These are phyloP conservation scores for Cirrhinus molitorella DNA, from an alignment of 2,797 vertebrate genomes.

Conservation along the genomic window DNA sequence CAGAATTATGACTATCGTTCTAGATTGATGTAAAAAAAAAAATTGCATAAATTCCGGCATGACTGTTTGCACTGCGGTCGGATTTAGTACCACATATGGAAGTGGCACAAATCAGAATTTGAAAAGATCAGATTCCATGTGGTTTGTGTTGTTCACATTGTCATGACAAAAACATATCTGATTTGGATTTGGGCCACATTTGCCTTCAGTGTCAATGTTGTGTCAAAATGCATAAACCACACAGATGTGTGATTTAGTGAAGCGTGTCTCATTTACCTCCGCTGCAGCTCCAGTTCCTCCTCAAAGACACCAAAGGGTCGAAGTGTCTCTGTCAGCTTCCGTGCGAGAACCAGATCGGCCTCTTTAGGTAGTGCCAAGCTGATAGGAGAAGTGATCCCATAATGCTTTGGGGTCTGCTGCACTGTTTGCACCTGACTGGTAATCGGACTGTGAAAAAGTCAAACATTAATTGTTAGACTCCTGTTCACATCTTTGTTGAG, in stretches of 20 bases:
- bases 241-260: background rate
- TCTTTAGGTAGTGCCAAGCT: slow-evolving; percentile 87
- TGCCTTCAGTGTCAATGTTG: too few species aligned
- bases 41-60: too few species aligned
- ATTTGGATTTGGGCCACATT: too few species aligned
- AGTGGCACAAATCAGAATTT: too few species aligned
- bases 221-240: background rate
- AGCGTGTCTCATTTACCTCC: slow-evolving; percentile 75
- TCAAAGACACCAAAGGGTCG: slow-evolving; percentile 88
- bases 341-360: slow-evolving; percentile 83
- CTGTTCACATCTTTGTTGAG: background rate
- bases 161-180: too few species aligned
- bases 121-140: too few species aligned
- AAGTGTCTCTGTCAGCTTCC: slow-evolving; percentile 84
- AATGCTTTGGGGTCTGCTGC: slow-evolving; percentile 82
- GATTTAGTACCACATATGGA: too few species aligned
- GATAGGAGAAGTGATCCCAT: slow-evolving; percentile 91
- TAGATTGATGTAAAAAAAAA: too few species aligned
- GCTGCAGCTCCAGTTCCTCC: slow-evolving; percentile 86
- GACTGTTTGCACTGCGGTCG: too few species aligned
- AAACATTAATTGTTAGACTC: background rate
- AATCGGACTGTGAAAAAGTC: slow-evolving; percentile 77
- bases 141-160: too few species aligned
- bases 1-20: too few species aligned
- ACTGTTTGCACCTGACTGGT: slow-evolving; percentile 78